These are phyloP conservation scores for Athene noctua DNA, from an alignment of 2,113 vertebrate species.

Conservation along the genomic window DNA sequence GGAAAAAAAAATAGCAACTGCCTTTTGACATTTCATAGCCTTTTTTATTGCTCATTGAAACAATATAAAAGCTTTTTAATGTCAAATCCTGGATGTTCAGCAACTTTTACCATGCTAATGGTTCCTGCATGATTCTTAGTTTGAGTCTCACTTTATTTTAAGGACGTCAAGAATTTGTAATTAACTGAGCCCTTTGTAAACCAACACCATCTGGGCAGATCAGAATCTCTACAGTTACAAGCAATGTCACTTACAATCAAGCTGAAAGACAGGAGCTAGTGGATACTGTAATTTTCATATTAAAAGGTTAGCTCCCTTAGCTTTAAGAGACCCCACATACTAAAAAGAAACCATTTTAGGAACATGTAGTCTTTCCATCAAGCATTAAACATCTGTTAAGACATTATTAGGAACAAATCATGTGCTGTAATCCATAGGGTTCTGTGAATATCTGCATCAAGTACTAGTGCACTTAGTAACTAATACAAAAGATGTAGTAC, in stretches of 20 bases:
- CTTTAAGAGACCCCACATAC: background rate
- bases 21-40: constrained; percentile 23
- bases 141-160: constrained; percentile 53
- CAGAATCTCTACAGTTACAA: constrained; percentile 53
- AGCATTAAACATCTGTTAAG: background rate
- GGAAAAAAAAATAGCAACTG: constrained; percentile 46
- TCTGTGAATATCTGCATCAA: constrained; percentile 20
- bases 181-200: constrained; percentile 56
- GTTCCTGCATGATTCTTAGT: constrained; percentile 22
- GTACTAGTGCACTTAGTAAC: constrained; percentile 24
- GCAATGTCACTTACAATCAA: constrained; percentile 28
- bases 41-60: constrained; percentile 55
- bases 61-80: constrained; percentile 46
- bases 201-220: constrained; percentile 45
- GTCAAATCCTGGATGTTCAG: constrained; percentile 38
- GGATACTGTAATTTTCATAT: background rate
- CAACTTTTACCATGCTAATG: constrained; percentile 34
- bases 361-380: background rate
- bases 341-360: constrained; percentile 4
- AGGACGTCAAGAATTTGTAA: constrained; percentile 52
- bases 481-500: constrained; percentile 47
- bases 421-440: constrained; percentile 39
- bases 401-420: background rate
- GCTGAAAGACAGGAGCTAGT: constrained; percentile 30
- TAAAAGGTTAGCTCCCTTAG: background rate